Evolutionary conservation across 1,140 invertebrate species (phyloP).

Genomic region (Brevipalpus yothersi): DNA sequence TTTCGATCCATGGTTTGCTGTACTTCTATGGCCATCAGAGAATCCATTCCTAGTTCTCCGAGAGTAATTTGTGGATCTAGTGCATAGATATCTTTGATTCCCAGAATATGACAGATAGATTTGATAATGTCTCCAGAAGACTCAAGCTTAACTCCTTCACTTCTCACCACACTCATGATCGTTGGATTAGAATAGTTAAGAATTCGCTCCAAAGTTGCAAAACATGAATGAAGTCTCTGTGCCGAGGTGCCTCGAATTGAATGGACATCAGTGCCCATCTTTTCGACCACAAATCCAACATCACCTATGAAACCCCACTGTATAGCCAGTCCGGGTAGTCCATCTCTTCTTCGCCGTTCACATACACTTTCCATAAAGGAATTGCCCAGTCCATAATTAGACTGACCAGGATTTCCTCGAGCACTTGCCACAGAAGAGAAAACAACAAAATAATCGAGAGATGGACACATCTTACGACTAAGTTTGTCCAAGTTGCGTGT

Average conservation of each 20-base stretch:
- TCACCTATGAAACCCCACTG: conserved; percentile 96
- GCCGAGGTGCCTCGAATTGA: conserved; percentile 74
- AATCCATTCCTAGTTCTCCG: conserved; percentile 85
- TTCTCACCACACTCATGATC: conserved; percentile 8
- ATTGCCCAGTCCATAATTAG: conserved; percentile 36
- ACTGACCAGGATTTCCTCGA: neutral
- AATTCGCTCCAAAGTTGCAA: conserved; percentile 57
- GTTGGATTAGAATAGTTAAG: neutral
- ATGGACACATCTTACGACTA: conserved; percentile 42
- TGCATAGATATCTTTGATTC: conserved; percentile 53
- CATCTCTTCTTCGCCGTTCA: conserved; percentile 27
- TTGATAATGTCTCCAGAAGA: conserved; percentile 37
- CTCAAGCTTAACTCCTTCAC: conserved; percentile 24
- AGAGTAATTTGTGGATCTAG: conserved; percentile 45
- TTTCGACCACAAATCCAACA: conserved; percentile 62
- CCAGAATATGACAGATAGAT: conserved; percentile 57
- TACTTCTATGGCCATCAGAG: conserved; percentile 90
- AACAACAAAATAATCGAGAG: conserved; percentile 69
- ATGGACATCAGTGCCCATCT: conserved; percentile 38
- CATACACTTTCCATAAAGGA: conserved; percentile 71
- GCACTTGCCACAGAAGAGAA: conserved; percentile 52
- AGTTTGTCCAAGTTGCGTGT: conserved; percentile 47
- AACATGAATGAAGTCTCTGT: conserved; percentile 65
- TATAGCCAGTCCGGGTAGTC: conserved; percentile 50
- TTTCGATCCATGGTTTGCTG: conserved; percentile 83